phyloP scores from a whole-genome alignment of 2,888 invertebrate species.

The Rhimphoctona megacephalus region DNA sequence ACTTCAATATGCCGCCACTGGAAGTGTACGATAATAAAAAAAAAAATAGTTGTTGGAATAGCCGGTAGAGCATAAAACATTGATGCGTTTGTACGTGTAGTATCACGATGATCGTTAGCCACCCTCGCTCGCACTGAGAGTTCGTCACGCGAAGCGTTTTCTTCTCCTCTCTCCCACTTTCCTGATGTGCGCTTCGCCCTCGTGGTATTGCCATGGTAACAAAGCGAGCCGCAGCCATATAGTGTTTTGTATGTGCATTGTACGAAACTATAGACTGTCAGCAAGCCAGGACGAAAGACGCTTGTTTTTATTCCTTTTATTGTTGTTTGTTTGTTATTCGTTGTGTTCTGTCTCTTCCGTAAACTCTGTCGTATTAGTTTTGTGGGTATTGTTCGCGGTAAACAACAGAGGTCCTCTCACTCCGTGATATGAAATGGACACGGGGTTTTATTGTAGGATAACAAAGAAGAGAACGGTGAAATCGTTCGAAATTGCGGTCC shows the following conservation, averaged over 20 bases:
- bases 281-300: constrained; percentile 23
- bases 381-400: constrained; percentile 17
- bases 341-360: constrained; percentile 3
- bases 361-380: neutral
- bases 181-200: constrained; percentile 38
- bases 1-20: constrained; percentile 3
- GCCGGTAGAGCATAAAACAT: neutral
- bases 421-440: constrained; percentile 7
- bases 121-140: constrained; percentile 41
- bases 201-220: constrained; percentile 61
- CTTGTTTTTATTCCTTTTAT: constrained; percentile 17
- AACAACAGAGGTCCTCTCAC: constrained; percentile 1
- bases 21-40: neutral
- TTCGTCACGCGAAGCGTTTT: constrained; percentile 48
- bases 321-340: constrained; percentile 13
- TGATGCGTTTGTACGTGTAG: constrained; percentile 17
- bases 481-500: constrained; percentile 35
- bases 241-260: constrained; percentile 23
- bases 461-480: constrained; percentile 42
- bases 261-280: constrained; percentile 18
- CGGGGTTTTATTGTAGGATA: constrained; percentile 21
- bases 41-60: constrained; percentile 8
- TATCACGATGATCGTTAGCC: constrained; percentile 37
- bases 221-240: constrained; percentile 41
- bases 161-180: constrained; percentile 34